Conservation (phyloP, 2,797 vertebrate genomes). For the Natrix natrix region DNA sequence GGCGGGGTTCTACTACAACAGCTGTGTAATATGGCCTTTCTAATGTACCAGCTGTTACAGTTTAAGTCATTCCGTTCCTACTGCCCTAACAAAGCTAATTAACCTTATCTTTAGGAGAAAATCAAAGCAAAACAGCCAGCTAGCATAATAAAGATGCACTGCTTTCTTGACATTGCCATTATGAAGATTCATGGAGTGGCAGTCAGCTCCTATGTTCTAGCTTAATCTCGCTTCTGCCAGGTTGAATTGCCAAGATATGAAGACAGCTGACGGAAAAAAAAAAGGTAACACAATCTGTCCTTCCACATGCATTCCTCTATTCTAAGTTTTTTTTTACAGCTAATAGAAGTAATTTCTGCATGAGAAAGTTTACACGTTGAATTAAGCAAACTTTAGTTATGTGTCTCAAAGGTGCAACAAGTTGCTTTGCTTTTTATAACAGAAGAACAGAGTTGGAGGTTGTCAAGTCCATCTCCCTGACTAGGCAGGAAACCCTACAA, state of each 20-base stretch:
- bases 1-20: slow-evolving; percentile 15
- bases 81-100: slow-evolving; percentile 47
- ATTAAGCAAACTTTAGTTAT: neutral
- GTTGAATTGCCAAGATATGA: neutral
- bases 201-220: fast-evolving
- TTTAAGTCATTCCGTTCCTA: slow-evolving; percentile 28
- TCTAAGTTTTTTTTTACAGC: neutral
- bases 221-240: neutral
- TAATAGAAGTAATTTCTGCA: neutral
- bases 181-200: neutral
- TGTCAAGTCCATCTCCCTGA: no score
- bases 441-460: no score
- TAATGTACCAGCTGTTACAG: slow-evolving; percentile 47
- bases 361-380: neutral
- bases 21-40: slow-evolving; percentile 23
- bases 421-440: no score
- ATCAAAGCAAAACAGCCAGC: neutral
- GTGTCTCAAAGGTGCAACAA: neutral
- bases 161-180: neutral
- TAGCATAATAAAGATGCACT: neutral
- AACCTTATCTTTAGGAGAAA: slow-evolving; percentile 22
- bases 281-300: neutral
- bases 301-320: neutral
- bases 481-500: no score
- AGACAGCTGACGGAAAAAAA: neutral